Base-by-base conservation (phyloP, 1,140 invertebrate genomes). In the Leptinotarsa undecemlineata region DNA sequence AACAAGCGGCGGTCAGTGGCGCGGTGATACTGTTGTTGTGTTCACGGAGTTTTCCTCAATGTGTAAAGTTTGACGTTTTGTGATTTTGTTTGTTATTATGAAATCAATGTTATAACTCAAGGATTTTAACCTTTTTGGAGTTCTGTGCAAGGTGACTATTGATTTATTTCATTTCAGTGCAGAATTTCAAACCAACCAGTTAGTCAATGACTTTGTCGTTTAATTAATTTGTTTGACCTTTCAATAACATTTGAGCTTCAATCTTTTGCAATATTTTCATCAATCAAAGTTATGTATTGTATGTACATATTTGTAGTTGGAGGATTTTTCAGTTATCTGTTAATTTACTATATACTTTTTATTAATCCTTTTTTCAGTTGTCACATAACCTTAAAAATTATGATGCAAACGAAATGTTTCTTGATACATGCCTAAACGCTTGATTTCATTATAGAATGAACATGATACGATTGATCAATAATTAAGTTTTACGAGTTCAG, bases 141-240 rank as follows among this genome's bases (percentile, higher is more conserved):
- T 51, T 17, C 19, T 47, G 15, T 20, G 47, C 68, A 57, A 70
- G 68, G 68, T 70, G n/a, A 70, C 42, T 26, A 68, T 68, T 68
- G 6, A 13, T 68, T 68, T 57, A 20, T 19, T 48, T 70, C 48
- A 23, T 11, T 20, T 57, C n/a, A 57, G 51, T 15, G 6, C 14
- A 15, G 51, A 57, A 19, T 57, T 42, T 42, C 33, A 42, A 42
- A 42, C 33, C 33, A 42, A 42, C 15, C n/a, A 60, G 13, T 71
- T 63, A 21, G 17, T 48, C 60, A 71, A 71, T 63, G 71, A 47
- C 57, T 42, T 19, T 21, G 60, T 60, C 57, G 15, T 62, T 72
- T 64, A 70, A 63, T 72, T 72, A 15, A 72, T 63, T 26, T 72
- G 33, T 72, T 72, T 21, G 71, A 72, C 71, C 71, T 72, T 72